Conservation (phyloP, 2,888 invertebrate genomes). For the Andrena bucephala region DNA sequence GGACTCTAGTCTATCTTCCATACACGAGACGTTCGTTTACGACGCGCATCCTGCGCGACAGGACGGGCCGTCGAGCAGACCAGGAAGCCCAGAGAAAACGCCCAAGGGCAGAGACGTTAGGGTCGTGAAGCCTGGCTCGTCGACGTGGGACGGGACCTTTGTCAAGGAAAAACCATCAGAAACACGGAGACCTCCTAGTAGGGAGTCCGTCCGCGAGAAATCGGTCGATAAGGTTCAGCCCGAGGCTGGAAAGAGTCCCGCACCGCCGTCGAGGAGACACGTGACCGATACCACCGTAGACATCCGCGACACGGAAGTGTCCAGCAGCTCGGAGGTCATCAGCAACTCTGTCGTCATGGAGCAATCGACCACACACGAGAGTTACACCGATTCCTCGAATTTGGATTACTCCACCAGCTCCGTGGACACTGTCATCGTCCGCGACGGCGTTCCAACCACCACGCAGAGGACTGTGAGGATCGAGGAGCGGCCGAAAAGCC, state of each 20-base stretch:
- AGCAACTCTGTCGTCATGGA: conserved; percentile 70
- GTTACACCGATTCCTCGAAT: conserved; percentile 73
- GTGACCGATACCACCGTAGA: conserved; percentile 71
- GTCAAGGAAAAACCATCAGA: conserved; percentile 65
- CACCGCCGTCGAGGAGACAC: conserved; percentile 54
- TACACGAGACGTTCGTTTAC: conserved; percentile 62
- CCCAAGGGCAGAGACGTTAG: conserved; percentile 66
- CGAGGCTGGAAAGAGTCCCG: not conserved
- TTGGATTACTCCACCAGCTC: conserved; percentile 75
- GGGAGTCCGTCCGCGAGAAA: conserved; percentile 37
- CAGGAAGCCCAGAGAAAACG: conserved; percentile 69
- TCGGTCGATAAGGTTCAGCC: conserved; percentile 34
- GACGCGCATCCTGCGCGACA: conserved; percentile 35
- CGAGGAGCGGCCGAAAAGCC: conserved; percentile 23
- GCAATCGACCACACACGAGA: conserved; percentile 66
- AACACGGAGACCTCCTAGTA: conserved; percentile 41
- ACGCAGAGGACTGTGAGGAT: conserved; percentile 47
- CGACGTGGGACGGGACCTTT: conserved; percentile 81
- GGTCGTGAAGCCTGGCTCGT: conserved; percentile 75
- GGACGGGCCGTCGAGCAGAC: conserved; percentile 51
- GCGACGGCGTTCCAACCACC: conserved; percentile 75
- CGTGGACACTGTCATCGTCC: conserved; percentile 77
- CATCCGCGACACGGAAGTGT: conserved; percentile 57
- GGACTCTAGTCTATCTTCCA: conserved; percentile 70
- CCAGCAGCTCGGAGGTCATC: conserved; percentile 52